Evolutionary conservation across 2,888 invertebrate species (phyloP), one percentile per base, ranked within the genome.

Genomic region (Ethmia dodecea): DNA sequence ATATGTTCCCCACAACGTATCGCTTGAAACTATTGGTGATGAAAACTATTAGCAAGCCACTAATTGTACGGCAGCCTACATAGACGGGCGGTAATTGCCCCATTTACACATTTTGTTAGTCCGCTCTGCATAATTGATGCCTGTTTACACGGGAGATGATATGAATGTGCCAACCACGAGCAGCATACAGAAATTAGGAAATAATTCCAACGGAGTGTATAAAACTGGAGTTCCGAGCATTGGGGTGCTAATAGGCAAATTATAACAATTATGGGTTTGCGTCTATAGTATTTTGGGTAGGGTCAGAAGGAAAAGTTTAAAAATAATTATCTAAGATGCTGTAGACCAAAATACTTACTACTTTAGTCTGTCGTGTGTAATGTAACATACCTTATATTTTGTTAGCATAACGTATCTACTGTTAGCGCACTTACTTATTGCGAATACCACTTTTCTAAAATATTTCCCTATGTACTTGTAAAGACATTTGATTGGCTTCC

Each of bases 61-160:
- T 86, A 86, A 86, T 84, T 86, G 83, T 73, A 64, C 71, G 55
- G 72, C 71, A 81, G 80, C 83, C 83, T 83, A 83, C 84, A 84
- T 84, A 72, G 64, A 49, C 65, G 56, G 61, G 61, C 77, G 83
- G 83, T 86, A 86, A 86, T 86, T 86, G 86, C 67, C 60, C 83
- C 79, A 86, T 86, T 84, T 86, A 84, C 84, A 84, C 81, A 71
- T 81, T 79, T 81, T 61, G 84, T 84, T 84, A 86, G 86, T 76
- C 69, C 55, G 57, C 55, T 65, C 60, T 71, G 75, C 71, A 78
- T 84, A 86, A 86, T 84, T 84, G 74, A 66, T 62, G 68, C 52
- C 65, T 74, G 73, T 83, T 81, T 80, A 71, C 72, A 68, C 57
- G 57, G 54, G 60, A 70, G 64, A 72, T 69, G 62, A 64, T 72